phyloP scores from a whole-genome alignment of 2,797 vertebrate genomes.

The Chaetophractus vellerosus region DNA sequence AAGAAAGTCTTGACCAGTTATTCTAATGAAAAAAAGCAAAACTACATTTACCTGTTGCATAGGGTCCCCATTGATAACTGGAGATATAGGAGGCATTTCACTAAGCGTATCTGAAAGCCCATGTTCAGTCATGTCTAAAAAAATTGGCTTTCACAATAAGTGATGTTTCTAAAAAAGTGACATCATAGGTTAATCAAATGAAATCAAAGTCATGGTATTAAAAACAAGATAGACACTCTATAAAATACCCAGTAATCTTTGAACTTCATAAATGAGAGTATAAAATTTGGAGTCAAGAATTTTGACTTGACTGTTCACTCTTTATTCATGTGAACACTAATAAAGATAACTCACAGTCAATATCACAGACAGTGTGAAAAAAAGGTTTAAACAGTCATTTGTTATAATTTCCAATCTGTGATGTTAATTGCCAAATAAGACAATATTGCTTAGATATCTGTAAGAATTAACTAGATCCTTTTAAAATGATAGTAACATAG shows the following conservation, averaged over 20 bases:
- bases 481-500: slow-evolving; percentile 32
- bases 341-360: not conserved
- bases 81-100: slow-evolving; percentile 91
- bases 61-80: slow-evolving; percentile 84
- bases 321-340: not conserved
- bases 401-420: slow-evolving; percentile 22
- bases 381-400: slow-evolving; percentile 38
- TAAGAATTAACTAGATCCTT: slow-evolving; percentile 1
- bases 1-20: slow-evolving; percentile 14
- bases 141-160: not conserved
- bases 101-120: slow-evolving; percentile 89
- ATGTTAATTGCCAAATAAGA: slow-evolving; percentile 17
- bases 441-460: slow-evolving; percentile 28
- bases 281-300: not conserved
- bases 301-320: not conserved
- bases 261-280: slow-evolving; percentile 9
- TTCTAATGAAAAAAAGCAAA: not conserved
- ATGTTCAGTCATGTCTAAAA: slow-evolving; percentile 91
- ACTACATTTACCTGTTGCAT: slow-evolving; percentile 89
- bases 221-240: no score
- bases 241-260: no score
- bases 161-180: no score
- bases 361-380: slow-evolving; percentile 14
- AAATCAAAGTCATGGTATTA: no score
- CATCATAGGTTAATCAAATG: no score